Conservation (phyloP, 2,888 invertebrate species). For the Suillia variegata region DNA sequence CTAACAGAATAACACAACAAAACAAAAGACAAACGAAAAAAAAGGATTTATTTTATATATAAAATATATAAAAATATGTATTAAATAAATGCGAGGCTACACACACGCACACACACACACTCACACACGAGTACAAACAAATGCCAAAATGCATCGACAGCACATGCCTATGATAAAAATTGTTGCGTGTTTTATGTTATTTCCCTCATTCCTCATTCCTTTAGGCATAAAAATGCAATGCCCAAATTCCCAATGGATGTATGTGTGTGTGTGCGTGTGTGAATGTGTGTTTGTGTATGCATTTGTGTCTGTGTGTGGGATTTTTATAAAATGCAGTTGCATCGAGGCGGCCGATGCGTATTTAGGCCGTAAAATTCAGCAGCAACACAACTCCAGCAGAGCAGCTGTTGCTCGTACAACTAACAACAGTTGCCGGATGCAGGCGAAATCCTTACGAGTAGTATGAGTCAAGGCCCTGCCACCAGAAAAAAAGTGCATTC, state of each 20-base stretch:
- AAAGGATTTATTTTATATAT: background rate
- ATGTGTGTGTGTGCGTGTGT: too few species aligned
- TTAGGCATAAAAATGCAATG: slow-evolving; percentile 6
- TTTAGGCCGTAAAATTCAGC: background rate
- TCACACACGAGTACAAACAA: too few species aligned
- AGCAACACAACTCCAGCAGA: background rate
- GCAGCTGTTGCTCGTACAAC: background rate
- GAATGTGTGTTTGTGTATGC: too few species aligned
- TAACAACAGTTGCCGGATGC: too few species aligned
- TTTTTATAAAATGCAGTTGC: background rate
- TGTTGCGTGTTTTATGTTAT: background rate
- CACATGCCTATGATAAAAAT: background rate
- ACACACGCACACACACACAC: background rate
- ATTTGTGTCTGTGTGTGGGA: background rate
- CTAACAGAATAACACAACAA: background rate
- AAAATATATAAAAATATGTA: background rate
- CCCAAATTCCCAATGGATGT: background rate
- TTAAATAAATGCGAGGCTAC: background rate
- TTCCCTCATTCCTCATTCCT: background rate
- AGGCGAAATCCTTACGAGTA: too few species aligned
- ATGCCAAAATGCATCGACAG: background rate
- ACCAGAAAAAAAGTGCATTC: too few species aligned
- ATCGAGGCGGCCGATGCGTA: background rate
- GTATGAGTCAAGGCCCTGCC: too few species aligned
- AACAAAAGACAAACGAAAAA: background rate